These are phyloP conservation scores for Amorpha juglandis DNA, from an alignment of 2,888 invertebrate species.

Conservation along the genomic window DNA sequence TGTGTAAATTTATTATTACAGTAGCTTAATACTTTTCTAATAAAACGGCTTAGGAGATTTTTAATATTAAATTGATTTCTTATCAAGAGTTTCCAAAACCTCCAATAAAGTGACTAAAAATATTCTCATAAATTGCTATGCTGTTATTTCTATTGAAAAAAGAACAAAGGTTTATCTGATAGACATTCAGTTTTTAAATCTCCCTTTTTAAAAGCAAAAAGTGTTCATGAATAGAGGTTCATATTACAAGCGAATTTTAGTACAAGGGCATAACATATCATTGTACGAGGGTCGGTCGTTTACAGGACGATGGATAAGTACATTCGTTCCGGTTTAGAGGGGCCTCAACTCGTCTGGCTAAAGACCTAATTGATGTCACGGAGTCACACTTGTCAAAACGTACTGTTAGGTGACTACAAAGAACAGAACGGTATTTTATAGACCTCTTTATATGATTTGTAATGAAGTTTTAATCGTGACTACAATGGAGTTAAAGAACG, in stretches of 20 bases:
- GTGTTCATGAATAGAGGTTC: not conserved
- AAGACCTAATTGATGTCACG: conserved; percentile 16
- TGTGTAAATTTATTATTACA: not conserved
- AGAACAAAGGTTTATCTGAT: too few relatives aligned
- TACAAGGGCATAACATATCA: too few relatives aligned
- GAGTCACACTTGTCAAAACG: conserved; percentile 1
- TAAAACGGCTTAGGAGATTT: too few relatives aligned
- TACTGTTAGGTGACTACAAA: not conserved
- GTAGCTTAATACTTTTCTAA: too few relatives aligned
- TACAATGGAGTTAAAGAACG: not conserved
- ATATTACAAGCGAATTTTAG: not conserved
- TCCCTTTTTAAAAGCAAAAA: not conserved
- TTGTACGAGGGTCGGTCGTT: too few relatives aligned
- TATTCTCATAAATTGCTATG: not conserved
- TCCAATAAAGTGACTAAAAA: not conserved
- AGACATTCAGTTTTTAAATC: too few relatives aligned
- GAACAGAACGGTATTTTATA: not conserved
- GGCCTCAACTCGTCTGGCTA: conserved; percentile 6
- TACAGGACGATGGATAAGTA: conserved; percentile 4
- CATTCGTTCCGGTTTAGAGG: conserved; percentile 19
- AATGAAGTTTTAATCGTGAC: not conserved
- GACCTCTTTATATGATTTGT: not conserved
- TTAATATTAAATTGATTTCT: too few relatives aligned
- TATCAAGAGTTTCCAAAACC: too few relatives aligned
- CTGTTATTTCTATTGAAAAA: too few relatives aligned